Evolutionary conservation across 2,888 invertebrate genomes (phyloP).

Genomic region (Deladenus siricidicola): DNA sequence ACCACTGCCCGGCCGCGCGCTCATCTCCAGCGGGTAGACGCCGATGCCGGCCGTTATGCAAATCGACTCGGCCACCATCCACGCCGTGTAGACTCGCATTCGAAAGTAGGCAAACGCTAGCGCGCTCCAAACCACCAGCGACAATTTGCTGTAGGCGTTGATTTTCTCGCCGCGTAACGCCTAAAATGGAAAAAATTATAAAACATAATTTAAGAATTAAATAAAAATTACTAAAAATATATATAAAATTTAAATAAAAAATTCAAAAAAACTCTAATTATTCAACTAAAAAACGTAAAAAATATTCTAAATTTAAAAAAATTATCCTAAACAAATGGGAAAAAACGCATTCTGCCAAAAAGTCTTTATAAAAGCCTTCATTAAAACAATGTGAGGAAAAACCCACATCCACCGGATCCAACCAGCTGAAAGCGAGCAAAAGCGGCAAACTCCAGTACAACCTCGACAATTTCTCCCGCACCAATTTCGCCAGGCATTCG

Average conservation of each 20-base stretch:
- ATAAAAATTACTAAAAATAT: neutral
- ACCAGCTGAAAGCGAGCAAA: conserved; percentile 38
- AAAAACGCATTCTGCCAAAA: too few relatives aligned
- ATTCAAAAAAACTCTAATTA: neutral
- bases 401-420: conserved; percentile 45
- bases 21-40: conserved; percentile 71
- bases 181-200: conserved; percentile 64
- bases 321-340: too few relatives aligned
- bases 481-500: conserved; percentile 53
- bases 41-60: conserved; percentile 84
- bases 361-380: too few relatives aligned
- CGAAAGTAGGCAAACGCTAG: conserved; percentile 79
- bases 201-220: too few relatives aligned
- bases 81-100: conserved; percentile 78
- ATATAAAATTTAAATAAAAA: neutral
- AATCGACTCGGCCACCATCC: conserved; percentile 82
- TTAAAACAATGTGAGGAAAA: too few relatives aligned
- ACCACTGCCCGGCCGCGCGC: conserved; percentile 73
- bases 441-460: conserved; percentile 46
- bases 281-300: neutral
- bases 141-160: conserved; percentile 64
- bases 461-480: conserved; percentile 65
- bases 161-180: conserved; percentile 73
- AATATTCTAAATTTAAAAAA: too few relatives aligned
- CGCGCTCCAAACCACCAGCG: conserved; percentile 75